These are phyloP conservation scores for Dasyprocta punctata DNA, from an alignment of 2,113 vertebrate genomes.

Conservation along the genomic window DNA sequence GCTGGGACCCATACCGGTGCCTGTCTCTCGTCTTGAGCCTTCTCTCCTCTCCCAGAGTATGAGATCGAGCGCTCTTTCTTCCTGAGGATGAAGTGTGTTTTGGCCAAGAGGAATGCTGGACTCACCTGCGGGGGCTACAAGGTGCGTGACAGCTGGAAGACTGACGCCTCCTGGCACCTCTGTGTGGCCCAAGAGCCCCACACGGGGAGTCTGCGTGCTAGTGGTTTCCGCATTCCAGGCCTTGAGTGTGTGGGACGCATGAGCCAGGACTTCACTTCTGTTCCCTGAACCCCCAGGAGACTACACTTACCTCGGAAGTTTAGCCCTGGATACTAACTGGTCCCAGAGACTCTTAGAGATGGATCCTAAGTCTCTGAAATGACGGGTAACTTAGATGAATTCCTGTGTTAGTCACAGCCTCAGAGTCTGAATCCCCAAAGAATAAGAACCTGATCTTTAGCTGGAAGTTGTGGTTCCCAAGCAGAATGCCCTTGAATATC, in stretches of 20 bases:
- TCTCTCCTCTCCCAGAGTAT: constrained; percentile 88
- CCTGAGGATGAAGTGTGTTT: constrained; percentile 97
- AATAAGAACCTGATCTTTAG: neutral
- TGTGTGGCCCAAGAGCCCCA: neutral
- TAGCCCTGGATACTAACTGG: rapidly evolving
- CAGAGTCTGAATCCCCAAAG: neutral
- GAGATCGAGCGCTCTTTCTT: constrained; percentile 99
- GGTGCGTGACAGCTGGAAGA: constrained; percentile 86
- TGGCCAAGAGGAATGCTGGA: constrained; percentile 97
- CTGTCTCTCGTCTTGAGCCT: neutral
- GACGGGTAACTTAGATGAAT: neutral
- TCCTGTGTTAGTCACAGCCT: neutral
- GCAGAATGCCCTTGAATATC: neutral
- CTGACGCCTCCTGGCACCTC: rapidly evolving
- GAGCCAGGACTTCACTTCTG: neutral
- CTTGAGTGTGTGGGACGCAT: neutral
- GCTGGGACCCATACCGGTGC: neutral
- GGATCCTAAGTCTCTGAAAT: neutral
- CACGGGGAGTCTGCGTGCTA: neutral
- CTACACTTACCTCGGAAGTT: neutral
- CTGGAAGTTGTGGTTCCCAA: neutral
- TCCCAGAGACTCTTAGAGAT: rapidly evolving
- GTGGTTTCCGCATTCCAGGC: rapidly evolving
- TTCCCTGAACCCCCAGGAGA: neutral
- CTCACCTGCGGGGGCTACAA: constrained; percentile 98